Base-by-base conservation (phyloP, 92 coral and sea anemone genomes). In the Galaxea fascicularis region DNA sequence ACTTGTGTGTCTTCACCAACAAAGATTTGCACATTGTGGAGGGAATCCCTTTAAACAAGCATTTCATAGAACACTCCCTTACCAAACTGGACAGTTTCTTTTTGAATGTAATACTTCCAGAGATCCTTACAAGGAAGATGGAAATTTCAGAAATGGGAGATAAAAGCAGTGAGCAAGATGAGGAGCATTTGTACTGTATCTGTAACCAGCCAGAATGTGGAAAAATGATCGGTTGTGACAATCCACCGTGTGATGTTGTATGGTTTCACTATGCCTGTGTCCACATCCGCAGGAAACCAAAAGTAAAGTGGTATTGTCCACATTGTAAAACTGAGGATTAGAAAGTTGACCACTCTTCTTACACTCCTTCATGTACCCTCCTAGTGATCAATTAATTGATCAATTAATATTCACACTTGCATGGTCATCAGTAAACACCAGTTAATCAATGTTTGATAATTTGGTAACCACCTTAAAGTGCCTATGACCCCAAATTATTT, bases 201-300 rank as follows among this genome's bases (percentile, higher is more conserved):
- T 89, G 92, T 47, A 82, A 85, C 30, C 72, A 92, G 73, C 90
- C 92, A 82, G 88, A 82, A 64, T 44, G 35, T 88, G 95, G 91
- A 21, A 75, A 45, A 4, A 88, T 89, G 89, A 87, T 91, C 51
- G 47, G 22, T 10, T 92, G 95, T 76, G 89, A 92, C 79, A 85
- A 86, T 52, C 20, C 73, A 24, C 41, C 58, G 28, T 77, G 92
- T 83, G 82, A 85, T 10, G 73, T 89, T 24, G 85, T 54, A 39
- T 89, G 90, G 91, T 92, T 92, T 58, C 95, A 85, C 82, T 89
- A 69, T 80, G 31, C 79, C 14, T 92, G 92, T 84, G 95, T 92
- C 22, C 63, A 28, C 66, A 65, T 91, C 0, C 31, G 85, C 25
- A 79, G 94, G 53, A 75, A 80, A 27, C 94, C 94, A 70, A 78